These are phyloP conservation scores for Trichonephila clavata DNA, from an alignment of 1,140 invertebrate genomes.

Conservation along the genomic window DNA sequence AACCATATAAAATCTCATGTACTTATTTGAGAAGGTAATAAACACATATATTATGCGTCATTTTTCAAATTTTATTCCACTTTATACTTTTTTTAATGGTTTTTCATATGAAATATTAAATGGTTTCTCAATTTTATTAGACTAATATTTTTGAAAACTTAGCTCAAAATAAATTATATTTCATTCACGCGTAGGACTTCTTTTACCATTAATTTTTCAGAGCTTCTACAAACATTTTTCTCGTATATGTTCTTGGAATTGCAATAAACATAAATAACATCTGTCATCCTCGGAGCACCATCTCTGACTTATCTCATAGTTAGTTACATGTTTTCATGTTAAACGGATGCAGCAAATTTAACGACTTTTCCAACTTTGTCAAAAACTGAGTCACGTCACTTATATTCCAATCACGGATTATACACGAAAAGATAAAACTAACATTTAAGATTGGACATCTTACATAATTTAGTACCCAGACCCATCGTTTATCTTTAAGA, in stretches of 20 bases:
- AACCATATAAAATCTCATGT: too few species aligned
- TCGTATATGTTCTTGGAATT: not conserved
- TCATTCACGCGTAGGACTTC: not conserved
- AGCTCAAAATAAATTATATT: not conserved
- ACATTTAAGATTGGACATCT: conserved; percentile 35
- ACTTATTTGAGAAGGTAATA: too few species aligned
- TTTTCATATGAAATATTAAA: too few species aligned
- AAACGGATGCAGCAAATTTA: not conserved
- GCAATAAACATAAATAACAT: not conserved
- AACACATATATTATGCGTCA: too few species aligned
- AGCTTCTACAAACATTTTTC: not conserved
- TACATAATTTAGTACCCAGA: conserved; percentile 42
- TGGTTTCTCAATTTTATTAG: too few species aligned
- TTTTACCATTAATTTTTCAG: not conserved
- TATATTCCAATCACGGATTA: not conserved
- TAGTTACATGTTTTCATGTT: not conserved
- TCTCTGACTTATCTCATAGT: not conserved
- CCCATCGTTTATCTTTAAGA: conserved; percentile 45
- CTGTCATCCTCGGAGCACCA: not conserved
- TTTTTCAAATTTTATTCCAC: too few species aligned
- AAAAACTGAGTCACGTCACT: conserved; percentile 19
- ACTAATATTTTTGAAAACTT: too few species aligned
- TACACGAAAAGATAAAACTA: conserved; percentile 26
- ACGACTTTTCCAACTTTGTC: not conserved
- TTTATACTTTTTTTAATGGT: too few species aligned